Base-by-base conservation (phyloP, 35 echinoderm and acorn worm species). In the Heliocidaris tuberculata region DNA sequence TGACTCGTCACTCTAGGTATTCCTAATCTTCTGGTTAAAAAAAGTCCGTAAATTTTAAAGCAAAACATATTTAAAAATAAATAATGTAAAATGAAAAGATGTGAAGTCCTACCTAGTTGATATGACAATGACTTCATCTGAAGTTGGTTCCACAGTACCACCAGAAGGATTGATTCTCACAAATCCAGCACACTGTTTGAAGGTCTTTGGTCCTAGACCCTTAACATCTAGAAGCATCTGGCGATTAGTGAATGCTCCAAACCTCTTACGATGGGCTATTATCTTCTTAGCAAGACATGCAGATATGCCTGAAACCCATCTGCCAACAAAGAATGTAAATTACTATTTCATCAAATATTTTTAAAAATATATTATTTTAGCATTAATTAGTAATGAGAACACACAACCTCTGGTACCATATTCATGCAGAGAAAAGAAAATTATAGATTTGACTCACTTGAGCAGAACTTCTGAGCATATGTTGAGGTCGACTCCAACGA, bases 161-260 rank as follows among this genome's bases (percentile, higher is more conserved):
- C 31, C n/a, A 32, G 91, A 19, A 11, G 42, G 60, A 86, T 32
- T 49, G 47, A 99, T 95, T 47, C 98, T 95, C 7, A 99, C 95
- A 70, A 99, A 99, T 7, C 98, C 98, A 56, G 96, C 98, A 96
- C 98, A 99, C 95, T 99, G 98, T 52, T 97, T 71, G 88, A 95
- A 99, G 27, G 97, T 96, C 95, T 99, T 99, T 29, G 94, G 92
- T 47, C 98, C 97, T 6, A 99, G 95, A 2, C 98, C 98, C 91
- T 97, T 99, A 6, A 99, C 94, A 19, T 96, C 92, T 42, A 95
- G 48, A 16, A 99, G 95, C 78, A 97, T 95, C 86, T 96, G 92
- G 47, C 98, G 86, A 87, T 97, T 97, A 10, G 88, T 88, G 60
- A 99, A 99, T 5, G 54, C 17, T 70, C 98, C 98, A 52, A 96